phyloP scores from a whole-genome alignment of 1,140 invertebrate genomes.

The Araneus ventricosus region DNA sequence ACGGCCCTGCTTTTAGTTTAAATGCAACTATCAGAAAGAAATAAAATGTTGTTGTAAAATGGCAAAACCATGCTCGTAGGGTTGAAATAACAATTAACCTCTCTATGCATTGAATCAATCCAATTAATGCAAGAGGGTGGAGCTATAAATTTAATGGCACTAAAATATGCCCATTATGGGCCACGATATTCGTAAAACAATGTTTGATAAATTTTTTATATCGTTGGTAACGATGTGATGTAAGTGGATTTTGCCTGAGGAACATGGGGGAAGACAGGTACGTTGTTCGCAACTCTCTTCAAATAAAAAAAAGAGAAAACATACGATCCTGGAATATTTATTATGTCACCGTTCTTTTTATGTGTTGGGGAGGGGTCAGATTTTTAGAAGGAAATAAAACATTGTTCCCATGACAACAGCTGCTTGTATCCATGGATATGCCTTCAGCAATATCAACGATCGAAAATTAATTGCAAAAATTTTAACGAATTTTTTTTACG shows the following conservation, averaged over 20 bases:
- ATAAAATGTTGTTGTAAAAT: too few species aligned
- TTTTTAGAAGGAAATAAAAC: conserved; percentile 47
- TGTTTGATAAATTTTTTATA: neutral
- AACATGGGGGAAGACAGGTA: neutral
- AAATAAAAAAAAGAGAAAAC: neutral
- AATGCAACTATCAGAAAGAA: too few species aligned
- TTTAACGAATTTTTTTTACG: conserved; percentile 22
- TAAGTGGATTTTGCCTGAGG: neutral
- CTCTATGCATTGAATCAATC: neutral
- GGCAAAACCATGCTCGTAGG: too few species aligned
- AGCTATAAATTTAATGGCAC: neutral
- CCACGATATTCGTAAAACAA: neutral
- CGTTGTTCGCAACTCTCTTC: neutral
- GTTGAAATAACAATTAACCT: too few species aligned
- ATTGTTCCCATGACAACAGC: conserved; percentile 20
- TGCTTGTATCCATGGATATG: conserved; percentile 16
- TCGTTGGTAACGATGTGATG: neutral
- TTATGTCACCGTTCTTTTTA: conserved; percentile 15
- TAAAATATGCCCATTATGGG: neutral
- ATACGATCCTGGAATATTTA: conserved; percentile 23
- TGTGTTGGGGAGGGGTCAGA: conserved; percentile 19
- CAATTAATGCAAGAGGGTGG: neutral
- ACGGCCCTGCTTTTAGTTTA: too few species aligned
- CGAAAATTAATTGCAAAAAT: conserved; percentile 58
- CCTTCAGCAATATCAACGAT: conserved; percentile 10